phyloP scores from a whole-genome alignment of 2,888 invertebrate genomes.

The Anarsia innoxiella region DNA sequence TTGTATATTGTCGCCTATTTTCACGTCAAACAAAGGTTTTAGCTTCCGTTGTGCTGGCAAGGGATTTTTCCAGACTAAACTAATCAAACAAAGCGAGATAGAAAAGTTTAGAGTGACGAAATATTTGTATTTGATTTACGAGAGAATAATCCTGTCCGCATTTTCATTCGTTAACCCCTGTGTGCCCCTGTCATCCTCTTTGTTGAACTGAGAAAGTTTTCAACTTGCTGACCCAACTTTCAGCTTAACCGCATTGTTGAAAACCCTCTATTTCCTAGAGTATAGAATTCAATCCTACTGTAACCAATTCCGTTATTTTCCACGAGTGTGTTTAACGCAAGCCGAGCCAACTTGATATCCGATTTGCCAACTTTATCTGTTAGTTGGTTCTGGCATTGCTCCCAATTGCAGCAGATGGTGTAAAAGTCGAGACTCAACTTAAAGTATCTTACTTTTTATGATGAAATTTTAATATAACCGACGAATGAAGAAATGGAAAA shows the following conservation, averaged over 20 bases:
- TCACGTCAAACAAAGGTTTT: conserved; percentile 1
- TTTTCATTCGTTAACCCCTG: too few species aligned
- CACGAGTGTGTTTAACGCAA: not conserved
- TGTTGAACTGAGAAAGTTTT: too few species aligned
- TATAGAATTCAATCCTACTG: not conserved
- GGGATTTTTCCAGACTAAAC: not conserved
- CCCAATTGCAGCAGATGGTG: conserved; percentile 55
- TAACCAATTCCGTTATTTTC: not conserved
- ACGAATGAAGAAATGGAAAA: not conserved
- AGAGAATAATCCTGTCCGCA: too few species aligned
- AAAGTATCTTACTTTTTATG: conserved; percentile 30
- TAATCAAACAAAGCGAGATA: not conserved
- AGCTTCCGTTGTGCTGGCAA: not conserved
- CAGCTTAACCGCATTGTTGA: not conserved
- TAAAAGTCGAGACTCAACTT: conserved; percentile 35
- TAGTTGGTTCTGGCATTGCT: conserved; percentile 51
- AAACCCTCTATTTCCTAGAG: not conserved
- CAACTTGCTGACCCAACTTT: too few species aligned
- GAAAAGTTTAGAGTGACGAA: not conserved
- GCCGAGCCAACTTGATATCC: conserved; percentile 34
- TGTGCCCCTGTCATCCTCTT: too few species aligned
- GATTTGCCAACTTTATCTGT: conserved; percentile 29
- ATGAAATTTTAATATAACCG: conserved; percentile 28
- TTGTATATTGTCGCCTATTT: conserved; percentile 26
- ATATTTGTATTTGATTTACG: too few species aligned